These are phyloP conservation scores for Babylonia areolata DNA, from an alignment of 1,140 invertebrate species.

Conservation along the genomic window DNA sequence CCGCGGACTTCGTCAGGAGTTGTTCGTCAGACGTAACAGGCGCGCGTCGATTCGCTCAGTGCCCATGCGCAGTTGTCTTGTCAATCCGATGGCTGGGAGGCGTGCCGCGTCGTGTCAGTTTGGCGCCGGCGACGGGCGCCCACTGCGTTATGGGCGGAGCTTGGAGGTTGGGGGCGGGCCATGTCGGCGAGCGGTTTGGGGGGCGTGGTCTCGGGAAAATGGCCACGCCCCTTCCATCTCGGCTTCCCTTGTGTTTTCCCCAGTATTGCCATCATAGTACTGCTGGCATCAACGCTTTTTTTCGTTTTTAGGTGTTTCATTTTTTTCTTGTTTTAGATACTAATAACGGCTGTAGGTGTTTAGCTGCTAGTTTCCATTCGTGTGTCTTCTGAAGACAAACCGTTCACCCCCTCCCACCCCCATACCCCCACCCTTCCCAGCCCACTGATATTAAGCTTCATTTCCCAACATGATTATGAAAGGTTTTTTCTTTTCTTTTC, in stretches of 20 bases:
- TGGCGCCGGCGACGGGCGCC: not conserved
- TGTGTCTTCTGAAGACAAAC: not conserved
- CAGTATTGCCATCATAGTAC: not conserved
- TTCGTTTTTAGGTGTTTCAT: not conserved
- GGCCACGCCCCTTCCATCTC: not conserved
- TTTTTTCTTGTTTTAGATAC: not conserved
- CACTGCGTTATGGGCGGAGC: not conserved
- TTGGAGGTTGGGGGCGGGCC: not conserved
- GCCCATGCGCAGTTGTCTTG: slow-evolving; percentile 1
- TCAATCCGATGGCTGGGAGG: not conserved
- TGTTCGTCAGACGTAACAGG: not conserved
- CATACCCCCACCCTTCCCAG: no score
- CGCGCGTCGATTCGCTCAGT: not conserved
- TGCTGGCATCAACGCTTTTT: no score
- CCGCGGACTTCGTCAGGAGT: not conserved
- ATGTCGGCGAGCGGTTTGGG: not conserved
- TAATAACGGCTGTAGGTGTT: not conserved
- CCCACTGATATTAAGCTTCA: no score
- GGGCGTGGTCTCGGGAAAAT: not conserved
- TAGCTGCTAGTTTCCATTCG: not conserved
- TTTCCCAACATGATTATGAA: no score
- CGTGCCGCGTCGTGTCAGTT: not conserved
- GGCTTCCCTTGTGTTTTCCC: not conserved
- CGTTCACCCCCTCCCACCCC: not conserved
- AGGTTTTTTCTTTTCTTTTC: no score